phyloP scores from a whole-genome alignment of 2,888 invertebrate genomes.

The Coenonympha glycerion region DNA sequence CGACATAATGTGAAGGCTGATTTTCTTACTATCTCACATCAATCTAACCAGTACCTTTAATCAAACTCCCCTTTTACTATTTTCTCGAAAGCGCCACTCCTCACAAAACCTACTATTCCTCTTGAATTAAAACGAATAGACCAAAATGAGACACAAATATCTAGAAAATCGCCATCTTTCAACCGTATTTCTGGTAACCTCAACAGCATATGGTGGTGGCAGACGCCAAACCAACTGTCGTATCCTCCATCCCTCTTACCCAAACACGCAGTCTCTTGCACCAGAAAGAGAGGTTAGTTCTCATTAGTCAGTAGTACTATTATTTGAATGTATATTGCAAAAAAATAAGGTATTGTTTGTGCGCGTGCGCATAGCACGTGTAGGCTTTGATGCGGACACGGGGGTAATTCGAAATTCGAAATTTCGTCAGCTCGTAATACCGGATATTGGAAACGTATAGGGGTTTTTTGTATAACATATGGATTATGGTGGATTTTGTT shows the following conservation, averaged over 20 bases:
- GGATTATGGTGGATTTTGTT: slow-evolving; percentile 48
- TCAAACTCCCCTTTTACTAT: no score
- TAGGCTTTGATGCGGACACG: slow-evolving; percentile 27
- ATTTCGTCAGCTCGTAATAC: slow-evolving; percentile 58
- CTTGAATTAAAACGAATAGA: slow-evolving; percentile 20
- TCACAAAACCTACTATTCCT: no score
- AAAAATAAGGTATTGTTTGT: slow-evolving; percentile 61
- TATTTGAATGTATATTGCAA: slow-evolving; percentile 69
- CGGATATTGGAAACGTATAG: slow-evolving; percentile 70
- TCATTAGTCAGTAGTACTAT: slow-evolving; percentile 70
- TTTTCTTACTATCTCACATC: no score
- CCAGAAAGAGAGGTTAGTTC: slow-evolving; percentile 48
- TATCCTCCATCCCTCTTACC: slow-evolving; percentile 43
- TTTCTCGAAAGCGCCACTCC: no score
- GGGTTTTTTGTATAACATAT: slow-evolving; percentile 53
- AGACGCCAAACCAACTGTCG: slow-evolving; percentile 74
- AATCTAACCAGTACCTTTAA: no score
- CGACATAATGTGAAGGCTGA: no score
- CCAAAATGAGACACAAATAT: slow-evolving; percentile 17
- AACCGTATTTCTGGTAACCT: slow-evolving; percentile 70
- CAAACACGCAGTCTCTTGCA: slow-evolving; percentile 23
- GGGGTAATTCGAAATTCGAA: slow-evolving; percentile 53
- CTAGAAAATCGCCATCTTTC: slow-evolving; percentile 52
- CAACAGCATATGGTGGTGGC: slow-evolving; percentile 72
- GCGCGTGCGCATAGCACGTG: slow-evolving; percentile 43